Percentiles rank a stretch among this genome's conserved stretches.
Evolutionary conservation across 2,888 invertebrate species (phyloP).

Genomic region (Desoria tigrina): DNA sequence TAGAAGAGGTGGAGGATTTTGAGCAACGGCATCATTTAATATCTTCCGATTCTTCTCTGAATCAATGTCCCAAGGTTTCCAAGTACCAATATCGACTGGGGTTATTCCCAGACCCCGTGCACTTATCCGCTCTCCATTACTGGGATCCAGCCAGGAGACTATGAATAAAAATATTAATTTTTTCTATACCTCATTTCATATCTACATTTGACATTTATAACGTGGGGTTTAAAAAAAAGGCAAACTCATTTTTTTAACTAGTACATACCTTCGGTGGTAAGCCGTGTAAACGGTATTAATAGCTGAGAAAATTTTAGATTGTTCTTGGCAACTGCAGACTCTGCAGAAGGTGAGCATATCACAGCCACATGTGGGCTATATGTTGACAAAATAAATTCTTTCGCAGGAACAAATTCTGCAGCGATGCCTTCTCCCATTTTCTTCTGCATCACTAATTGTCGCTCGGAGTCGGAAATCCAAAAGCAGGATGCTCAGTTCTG

Average conservation of each 20-base stretch:
- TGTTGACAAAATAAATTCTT: slow-evolving; percentile 55
- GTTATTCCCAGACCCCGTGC: slow-evolving; percentile 38
- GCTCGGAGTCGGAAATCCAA: too few relatives aligned
- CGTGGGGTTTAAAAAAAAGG: too few relatives aligned
- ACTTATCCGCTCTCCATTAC: slow-evolving; percentile 54
- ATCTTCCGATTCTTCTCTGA: slow-evolving; percentile 38
- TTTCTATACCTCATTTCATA: too few relatives aligned
- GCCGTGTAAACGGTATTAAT: slow-evolving; percentile 81
- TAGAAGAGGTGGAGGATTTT: slow-evolving; percentile 10
- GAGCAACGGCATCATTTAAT: slow-evolving; percentile 32
- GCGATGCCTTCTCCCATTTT: too few relatives aligned
- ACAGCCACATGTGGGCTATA: slow-evolving; percentile 89
- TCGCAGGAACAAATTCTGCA: slow-evolving; percentile 11
- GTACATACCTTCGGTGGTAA: slow-evolving; percentile 64
- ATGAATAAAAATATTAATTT: too few relatives aligned
- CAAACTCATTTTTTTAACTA: background rate
- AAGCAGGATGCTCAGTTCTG: too few relatives aligned
- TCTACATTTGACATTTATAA: too few relatives aligned
- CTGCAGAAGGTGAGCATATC: slow-evolving; percentile 78
- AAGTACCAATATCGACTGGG: slow-evolving; percentile 51
- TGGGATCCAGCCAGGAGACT: slow-evolving; percentile 59
- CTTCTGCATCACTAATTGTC: too few relatives aligned
- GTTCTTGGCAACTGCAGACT: slow-evolving; percentile 82
- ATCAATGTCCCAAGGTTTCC: slow-evolving; percentile 51
- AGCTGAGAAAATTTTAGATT: slow-evolving; percentile 87